phyloP scores from a whole-genome alignment of 2,797 vertebrate genomes.

The Oreortyx pictus region DNA sequence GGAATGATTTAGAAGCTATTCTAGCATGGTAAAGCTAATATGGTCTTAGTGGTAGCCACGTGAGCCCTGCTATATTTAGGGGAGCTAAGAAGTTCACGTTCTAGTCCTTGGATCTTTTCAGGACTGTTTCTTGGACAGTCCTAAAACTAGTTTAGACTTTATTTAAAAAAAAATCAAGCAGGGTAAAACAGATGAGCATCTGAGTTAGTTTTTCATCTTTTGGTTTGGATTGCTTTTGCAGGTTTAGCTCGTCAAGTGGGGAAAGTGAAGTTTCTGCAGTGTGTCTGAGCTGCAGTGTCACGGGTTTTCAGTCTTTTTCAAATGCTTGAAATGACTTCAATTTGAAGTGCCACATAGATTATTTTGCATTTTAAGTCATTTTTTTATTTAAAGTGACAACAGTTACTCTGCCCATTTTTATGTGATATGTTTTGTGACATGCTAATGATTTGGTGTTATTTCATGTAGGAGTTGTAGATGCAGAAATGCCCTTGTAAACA shows the following conservation, averaged over 20 bases:
- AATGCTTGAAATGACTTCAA: not conserved
- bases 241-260: not conserved
- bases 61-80: conserved; percentile 60
- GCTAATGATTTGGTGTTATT: not conserved
- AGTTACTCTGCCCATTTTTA: not conserved
- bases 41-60: conserved; percentile 3
- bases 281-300: not conserved
- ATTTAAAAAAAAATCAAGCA: not conserved
- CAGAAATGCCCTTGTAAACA: not conserved
- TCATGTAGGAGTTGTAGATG: not conserved
- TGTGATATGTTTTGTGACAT: not conserved
- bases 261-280: not conserved
- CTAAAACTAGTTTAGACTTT: not conserved
- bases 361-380: not conserved
- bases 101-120: conserved; percentile 23
- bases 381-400: not conserved
- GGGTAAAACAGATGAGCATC: not conserved
- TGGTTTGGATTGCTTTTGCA: not conserved
- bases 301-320: not conserved
- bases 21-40: conserved; percentile 11
- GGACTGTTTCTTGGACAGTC: not conserved
- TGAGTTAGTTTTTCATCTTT: not conserved
- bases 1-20: not conserved
- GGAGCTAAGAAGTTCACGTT: conserved; percentile 36
- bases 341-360: not conserved